Evolutionary conservation across 2,113 vertebrate genomes (phyloP), one percentile per base, ranked within the genome.

Genomic region (Cephalopholis sonnerati): DNA sequence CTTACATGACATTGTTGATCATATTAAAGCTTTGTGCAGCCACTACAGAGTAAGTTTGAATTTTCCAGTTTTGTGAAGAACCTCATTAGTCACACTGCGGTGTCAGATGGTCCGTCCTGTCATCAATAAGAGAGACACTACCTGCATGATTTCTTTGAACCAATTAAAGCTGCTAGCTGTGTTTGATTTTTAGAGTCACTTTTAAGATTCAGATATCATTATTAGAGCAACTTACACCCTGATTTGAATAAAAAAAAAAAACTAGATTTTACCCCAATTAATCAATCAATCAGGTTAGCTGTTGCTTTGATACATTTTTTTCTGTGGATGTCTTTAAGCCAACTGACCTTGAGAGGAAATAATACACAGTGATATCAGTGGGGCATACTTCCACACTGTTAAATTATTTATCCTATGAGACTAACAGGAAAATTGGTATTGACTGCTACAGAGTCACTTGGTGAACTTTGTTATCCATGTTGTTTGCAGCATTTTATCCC

Each of bases 381-480:
- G 48, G 57, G 18, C 44, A 32, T 57, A 66, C 20, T 53, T 77
- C 20, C 41, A 44, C 55, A 55, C 73, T 73, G 18, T 75, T 13
- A 24, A 8, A 18, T 54, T 62, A 54, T 76, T 68, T 66, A 74
- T 70, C 50, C 25, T 48, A 11, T 46, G 64, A 73, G 62, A 61
- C 50, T 72, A 61, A 22, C 32, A 59, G 41, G 10, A 69, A 58
- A 73, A 74, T 80, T 68, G 29, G 12, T 80, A 69, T 72, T 64
- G 55, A 82, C 15, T 70, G 69, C 17, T 53, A 18, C 44, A 78
- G 46, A 64, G 76, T 79, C 41, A 77, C 2, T 48, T 50, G 4
- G 9, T 36, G 39, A 57, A 25, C 41, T 22, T 17, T 16, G 18
- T 32, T 36, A 36, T 36, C 17, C 18, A 29, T 46, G 20, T 27